Evolutionary conservation across 2,888 invertebrate species (phyloP).

Genomic region (Hirudinaria manillensis): DNA sequence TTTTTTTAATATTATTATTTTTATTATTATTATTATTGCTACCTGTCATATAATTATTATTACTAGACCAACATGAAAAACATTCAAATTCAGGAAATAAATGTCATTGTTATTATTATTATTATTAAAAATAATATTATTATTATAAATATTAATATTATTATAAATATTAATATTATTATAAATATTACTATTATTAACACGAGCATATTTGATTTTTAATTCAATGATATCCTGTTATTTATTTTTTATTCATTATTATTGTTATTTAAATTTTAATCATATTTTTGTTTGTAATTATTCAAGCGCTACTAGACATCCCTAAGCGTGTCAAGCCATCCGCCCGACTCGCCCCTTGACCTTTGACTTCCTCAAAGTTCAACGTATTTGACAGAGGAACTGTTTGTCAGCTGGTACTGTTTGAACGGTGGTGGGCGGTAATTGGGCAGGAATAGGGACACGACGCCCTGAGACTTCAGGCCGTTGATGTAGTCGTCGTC

Average conservation of each 20-base stretch:
- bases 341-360: neutral
- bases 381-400: constrained; percentile 11
- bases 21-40: constrained; percentile 7
- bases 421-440: constrained; percentile 24
- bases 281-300: neutral
- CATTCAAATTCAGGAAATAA: neutral
- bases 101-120: neutral
- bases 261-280: too few relatives aligned
- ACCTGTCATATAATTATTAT: neutral
- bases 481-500: neutral
- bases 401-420: constrained; percentile 28
- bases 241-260: too few relatives aligned
- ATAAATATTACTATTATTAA: neutral
- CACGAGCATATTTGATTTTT: too few relatives aligned
- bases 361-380: constrained; percentile 1
- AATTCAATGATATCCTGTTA: too few relatives aligned
- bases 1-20: neutral
- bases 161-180: neutral
- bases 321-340: neutral
- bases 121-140: neutral
- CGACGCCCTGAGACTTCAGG: neutral
- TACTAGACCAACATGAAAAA: neutral
- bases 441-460: constrained; percentile 20
- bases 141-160: neutral
- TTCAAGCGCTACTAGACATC: neutral